Base-by-base conservation (phyloP, 2,888 invertebrate species). In the Drosophila phalerata region DNA sequence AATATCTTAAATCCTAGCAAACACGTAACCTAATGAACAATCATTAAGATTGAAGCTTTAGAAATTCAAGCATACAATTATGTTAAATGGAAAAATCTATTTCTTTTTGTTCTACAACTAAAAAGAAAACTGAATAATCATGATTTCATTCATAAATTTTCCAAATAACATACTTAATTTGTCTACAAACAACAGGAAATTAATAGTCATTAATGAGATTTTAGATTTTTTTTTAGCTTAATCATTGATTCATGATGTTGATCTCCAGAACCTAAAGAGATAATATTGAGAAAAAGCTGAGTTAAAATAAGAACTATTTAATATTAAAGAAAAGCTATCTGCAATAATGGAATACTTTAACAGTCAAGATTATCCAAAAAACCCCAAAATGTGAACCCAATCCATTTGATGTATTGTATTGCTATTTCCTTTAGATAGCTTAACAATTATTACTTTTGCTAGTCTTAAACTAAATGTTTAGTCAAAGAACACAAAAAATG, bases 111-210 rank as follows among this genome's bases (percentile, higher is more conserved):
- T 9, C 9, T 51, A 17, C 8, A 38, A 2, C 22, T 17, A 32
- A 19, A 34, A 51, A 6, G 17, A 64, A 58, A 65, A 55, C 43
- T 43, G 53, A 51, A 34, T 37, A 61, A 61, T 69, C 78, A 69
- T 65, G 51, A 55, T 58, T 58, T 28, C 38, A 49, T 51, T 53
- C 28, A 57, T 37, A 52, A 37, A 37, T 55, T 55, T 51, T 34
- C 10, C 34, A 17, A 34, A 22, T 5, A 34, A 55, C 30, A 66
- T 9, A 58, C 15, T 47, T 58, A 34, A 49, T 57, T 61, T 58
- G 43, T 38, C 49, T 19, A 42, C 45, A 65, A 65, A 34, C 65
- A 65, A 51, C 61, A 63, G 63, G 57, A 51, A 70, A 73, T 60
- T 63, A 28, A 10, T 47, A 40, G 45, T 70, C 68, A 52, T 55